Conservation (phyloP, 2,797 vertebrate species). For the Neoniphon sammara region DNA sequence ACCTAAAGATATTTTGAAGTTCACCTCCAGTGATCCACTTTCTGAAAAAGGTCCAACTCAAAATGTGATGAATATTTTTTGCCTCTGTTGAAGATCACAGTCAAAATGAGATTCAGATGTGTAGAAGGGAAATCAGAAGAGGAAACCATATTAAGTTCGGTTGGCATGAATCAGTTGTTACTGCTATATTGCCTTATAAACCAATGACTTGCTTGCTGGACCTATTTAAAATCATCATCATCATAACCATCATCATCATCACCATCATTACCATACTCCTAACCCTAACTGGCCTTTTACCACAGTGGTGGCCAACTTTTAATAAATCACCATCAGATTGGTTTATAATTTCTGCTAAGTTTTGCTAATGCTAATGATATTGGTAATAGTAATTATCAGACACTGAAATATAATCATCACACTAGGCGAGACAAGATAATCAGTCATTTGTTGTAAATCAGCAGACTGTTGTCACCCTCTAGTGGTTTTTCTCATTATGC, state of each 20-base stretch:
- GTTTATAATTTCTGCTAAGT: neutral
- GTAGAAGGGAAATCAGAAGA: too few species aligned
- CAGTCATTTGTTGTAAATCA: neutral
- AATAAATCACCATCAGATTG: too few species aligned
- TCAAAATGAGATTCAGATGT: neutral
- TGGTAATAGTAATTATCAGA: neutral
- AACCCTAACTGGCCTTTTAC: too few species aligned
- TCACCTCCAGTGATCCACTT: neutral
- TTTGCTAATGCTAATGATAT: neutral
- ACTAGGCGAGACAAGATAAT: neutral
- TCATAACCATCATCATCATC: too few species aligned
- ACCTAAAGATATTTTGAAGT: neutral
- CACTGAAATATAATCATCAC: neutral
- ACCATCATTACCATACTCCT: too few species aligned
- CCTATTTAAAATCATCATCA: too few species aligned
- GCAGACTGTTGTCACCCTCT: slow-evolving; percentile 59
- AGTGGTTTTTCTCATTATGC: slow-evolving; percentile 31
- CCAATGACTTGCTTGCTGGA: too few species aligned
- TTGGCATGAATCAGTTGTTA: too few species aligned
- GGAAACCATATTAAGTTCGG: too few species aligned
- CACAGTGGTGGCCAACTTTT: too few species aligned
- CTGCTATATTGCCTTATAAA: too few species aligned
- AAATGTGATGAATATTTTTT: neutral
- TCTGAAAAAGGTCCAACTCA: neutral
- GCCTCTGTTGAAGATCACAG: neutral